These are phyloP conservation scores for Molossus molossus DNA, from an alignment of 2,797 vertebrate genomes.

Conservation along the genomic window DNA sequence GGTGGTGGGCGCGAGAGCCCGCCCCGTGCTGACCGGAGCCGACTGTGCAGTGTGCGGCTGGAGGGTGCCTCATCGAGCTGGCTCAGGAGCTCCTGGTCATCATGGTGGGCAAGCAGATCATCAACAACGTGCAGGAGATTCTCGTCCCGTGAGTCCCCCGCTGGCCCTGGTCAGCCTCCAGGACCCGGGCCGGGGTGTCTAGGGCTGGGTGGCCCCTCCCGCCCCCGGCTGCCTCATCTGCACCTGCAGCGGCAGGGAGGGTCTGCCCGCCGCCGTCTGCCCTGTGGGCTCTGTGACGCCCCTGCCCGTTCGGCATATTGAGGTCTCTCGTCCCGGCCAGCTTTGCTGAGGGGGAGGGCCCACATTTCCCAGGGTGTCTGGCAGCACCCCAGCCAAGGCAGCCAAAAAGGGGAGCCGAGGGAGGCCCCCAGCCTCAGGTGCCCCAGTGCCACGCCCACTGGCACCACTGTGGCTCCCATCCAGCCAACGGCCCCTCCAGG, in stretches of 20 bases:
- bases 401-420: not conserved
- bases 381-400: not conserved
- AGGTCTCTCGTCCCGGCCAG: not conserved
- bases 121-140: conserved; percentile 82
- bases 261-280: not conserved
- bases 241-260: no score
- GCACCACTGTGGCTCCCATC: not conserved
- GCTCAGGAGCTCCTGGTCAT: conserved; percentile 87
- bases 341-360: not conserved
- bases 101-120: conserved; percentile 87
- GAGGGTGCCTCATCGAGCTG: conserved; percentile 85
- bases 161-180: not conserved
- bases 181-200: not conserved
- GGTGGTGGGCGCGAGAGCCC: not conserved
- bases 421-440: not conserved
- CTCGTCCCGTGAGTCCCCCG: conserved; percentile 79
- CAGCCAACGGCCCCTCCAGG: not conserved
- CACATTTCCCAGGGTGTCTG: not conserved
- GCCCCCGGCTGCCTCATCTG: not conserved
- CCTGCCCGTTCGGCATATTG: not conserved
- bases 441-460: not conserved
- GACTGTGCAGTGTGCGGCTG: conserved; percentile 68
- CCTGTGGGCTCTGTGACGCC: not conserved
- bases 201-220: not conserved
- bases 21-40: not conserved